phyloP scores from a whole-genome alignment of 2,888 invertebrate species.

The Coremacera marginata region DNA sequence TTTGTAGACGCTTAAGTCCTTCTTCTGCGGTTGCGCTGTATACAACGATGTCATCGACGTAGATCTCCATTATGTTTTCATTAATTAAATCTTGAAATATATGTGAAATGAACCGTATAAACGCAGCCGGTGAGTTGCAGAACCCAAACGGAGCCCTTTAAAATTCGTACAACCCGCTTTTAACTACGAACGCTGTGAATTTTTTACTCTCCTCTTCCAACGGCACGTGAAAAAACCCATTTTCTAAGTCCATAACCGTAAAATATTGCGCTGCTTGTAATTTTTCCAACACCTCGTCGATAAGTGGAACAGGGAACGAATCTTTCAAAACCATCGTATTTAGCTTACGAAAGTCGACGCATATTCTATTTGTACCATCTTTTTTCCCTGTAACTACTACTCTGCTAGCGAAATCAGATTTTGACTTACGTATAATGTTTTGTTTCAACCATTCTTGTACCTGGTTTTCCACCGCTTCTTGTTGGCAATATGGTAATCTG shows the following conservation, averaged over 20 bases:
- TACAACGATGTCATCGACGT: neutral
- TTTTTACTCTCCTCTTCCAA: constrained; percentile 34
- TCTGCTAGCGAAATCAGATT: neutral
- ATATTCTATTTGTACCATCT: neutral
- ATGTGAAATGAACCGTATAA: neutral
- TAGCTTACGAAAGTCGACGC: no score
- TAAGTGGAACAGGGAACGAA: neutral
- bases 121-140: no score
- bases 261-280: neutral
- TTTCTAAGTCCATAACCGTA: neutral
- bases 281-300: neutral
- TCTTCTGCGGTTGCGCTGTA: neutral
- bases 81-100: constrained; percentile 1
- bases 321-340: neutral
- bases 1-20: neutral
- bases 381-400: neutral
- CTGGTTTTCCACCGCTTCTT: no score
- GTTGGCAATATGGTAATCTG: neutral
- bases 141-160: constrained; percentile 33
- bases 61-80: neutral
- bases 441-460: no score
- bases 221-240: neutral
- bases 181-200: constrained; percentile 32
- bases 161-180: constrained; percentile 36
- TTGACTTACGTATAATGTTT: neutral